phyloP scores from a whole-genome alignment of 2,888 invertebrate species.

The Torymus auratus region DNA sequence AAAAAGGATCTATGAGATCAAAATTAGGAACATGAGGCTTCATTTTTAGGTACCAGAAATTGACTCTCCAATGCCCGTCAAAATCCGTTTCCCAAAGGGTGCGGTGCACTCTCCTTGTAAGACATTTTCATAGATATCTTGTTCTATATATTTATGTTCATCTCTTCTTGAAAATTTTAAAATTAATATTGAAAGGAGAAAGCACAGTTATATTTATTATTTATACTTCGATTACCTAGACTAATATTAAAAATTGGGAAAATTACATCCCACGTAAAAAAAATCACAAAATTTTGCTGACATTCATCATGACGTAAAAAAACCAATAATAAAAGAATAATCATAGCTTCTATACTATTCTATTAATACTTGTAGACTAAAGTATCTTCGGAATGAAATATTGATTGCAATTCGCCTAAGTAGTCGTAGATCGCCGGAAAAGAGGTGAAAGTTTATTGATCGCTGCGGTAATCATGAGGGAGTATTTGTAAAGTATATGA shows the following conservation, averaged over 20 bases:
- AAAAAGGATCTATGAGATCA: no score
- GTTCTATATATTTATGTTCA: not conserved
- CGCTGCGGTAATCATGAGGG: not conserved
- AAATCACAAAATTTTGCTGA: slow-evolving; percentile 39
- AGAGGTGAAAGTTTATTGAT: slow-evolving; percentile 17
- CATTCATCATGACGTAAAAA: not conserved
- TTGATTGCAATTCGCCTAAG: slow-evolving; percentile 45
- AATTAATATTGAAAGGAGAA: slow-evolving; percentile 20
- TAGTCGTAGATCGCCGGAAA: slow-evolving; percentile 3
- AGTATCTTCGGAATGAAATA: slow-evolving; percentile 20
- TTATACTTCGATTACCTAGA: slow-evolving; percentile 16
- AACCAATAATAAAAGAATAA: slow-evolving; percentile 20
- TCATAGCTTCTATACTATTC: not conserved
- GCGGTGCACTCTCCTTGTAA: no score
- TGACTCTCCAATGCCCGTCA: no score
- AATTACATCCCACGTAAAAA: slow-evolving; percentile 35
- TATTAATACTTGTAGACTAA: slow-evolving; percentile 9
- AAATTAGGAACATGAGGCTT: no score
- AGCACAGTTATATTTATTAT: not conserved
- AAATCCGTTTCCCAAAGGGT: no score
- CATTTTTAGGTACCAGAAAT: no score
- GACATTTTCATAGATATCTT: slow-evolving; percentile 10
- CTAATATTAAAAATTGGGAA: slow-evolving; percentile 29
- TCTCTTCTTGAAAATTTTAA: not conserved
- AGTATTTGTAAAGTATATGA: slow-evolving; percentile 8